These are phyloP conservation scores for Sepiola atlantica DNA, from an alignment of 2,888 invertebrate genomes.

Conservation along the genomic window DNA sequence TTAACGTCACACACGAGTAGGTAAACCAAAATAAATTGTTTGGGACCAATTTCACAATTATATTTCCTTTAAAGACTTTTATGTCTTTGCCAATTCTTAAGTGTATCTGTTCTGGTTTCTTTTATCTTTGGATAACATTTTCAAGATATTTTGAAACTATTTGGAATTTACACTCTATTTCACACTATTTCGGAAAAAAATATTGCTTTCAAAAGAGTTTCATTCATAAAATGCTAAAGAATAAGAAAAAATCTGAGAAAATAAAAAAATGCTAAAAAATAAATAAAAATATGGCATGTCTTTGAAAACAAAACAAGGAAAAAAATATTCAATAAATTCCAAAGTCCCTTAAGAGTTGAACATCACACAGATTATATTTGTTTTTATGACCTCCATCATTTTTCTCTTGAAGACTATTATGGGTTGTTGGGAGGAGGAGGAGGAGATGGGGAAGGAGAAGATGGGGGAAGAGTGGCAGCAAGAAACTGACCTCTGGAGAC, in stretches of 20 bases:
- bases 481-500: neutral
- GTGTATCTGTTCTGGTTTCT: no score
- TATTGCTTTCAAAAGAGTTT: neutral
- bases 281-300: neutral
- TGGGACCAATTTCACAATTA: no score
- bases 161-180: neutral
- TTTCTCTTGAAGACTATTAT: neutral
- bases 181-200: neutral
- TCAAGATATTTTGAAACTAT: no score
- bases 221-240: neutral
- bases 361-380: neutral
- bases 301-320: neutral
- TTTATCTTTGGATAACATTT: no score
- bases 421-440: neutral
- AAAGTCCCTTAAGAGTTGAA: neutral
- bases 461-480: no score
- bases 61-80: no score
- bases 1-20: no score
- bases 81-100: no score
- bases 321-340: neutral
- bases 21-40: no score
- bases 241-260: neutral
- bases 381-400: neutral
- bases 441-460: no score
- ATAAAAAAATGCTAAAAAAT: no score